These are phyloP conservation scores for Macrocentrus cingulum DNA, from an alignment of 1,140 invertebrate species.

Conservation along the genomic window DNA sequence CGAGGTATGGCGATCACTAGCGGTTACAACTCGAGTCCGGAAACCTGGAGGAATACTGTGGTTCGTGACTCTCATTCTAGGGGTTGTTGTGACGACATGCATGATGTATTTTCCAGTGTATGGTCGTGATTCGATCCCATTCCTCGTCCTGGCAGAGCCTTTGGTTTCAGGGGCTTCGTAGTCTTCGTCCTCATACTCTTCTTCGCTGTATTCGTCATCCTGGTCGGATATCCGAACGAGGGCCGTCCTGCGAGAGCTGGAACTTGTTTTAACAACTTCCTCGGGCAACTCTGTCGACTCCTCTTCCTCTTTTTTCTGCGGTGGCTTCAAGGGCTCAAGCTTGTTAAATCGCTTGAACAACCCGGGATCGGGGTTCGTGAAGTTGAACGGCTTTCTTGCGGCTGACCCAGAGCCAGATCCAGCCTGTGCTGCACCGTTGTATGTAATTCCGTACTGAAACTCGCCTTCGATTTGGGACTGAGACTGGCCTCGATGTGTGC, in stretches of 20 bases:
- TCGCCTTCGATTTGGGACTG: conserved; percentile 79
- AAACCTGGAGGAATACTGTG: conserved; percentile 68
- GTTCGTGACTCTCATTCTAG: conserved; percentile 58
- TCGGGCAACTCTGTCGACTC: neutral
- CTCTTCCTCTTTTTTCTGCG: conserved; percentile 58
- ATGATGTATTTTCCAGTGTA: conserved; percentile 43
- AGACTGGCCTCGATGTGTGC: conserved; percentile 71
- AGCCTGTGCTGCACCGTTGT: conserved; percentile 78
- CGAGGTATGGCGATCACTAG: conserved; percentile 64
- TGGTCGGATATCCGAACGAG: conserved; percentile 23
- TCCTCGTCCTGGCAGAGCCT: too few relatives aligned
- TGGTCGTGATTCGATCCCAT: too few relatives aligned
- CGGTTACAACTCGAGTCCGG: conserved; percentile 66
- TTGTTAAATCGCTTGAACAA: conserved; percentile 45
- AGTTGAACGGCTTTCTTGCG: conserved; percentile 51
- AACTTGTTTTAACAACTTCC: conserved; percentile 37
- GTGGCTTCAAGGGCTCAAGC: conserved; percentile 46
- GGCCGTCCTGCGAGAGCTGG: conserved; percentile 35
- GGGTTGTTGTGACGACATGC: conserved; percentile 46
- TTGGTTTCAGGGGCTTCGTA: conserved; percentile 25
- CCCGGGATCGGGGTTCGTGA: conserved; percentile 39
- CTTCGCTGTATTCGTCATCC: conserved; percentile 47
- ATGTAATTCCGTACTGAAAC: conserved; percentile 76
- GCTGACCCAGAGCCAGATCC: conserved; percentile 66
- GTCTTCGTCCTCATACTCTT: conserved; percentile 49